A percentile compares a stretch with the other conserved stretches of the same genome.
phyloP scores from a whole-genome alignment of 1,140 invertebrate species.

The Tachypleus tridentatus region DNA sequence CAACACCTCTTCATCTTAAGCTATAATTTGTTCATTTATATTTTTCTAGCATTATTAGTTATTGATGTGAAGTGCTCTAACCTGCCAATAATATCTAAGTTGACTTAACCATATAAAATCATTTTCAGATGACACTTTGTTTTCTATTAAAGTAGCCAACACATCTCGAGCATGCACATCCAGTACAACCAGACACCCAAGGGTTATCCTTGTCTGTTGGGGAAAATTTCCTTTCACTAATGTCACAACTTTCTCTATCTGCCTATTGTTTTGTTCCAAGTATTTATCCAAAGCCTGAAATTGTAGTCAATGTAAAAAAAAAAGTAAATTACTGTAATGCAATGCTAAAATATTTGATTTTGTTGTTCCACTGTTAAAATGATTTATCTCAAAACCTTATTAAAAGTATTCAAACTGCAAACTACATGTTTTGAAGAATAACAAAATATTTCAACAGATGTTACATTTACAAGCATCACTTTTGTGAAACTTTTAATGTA shows the following conservation, averaged over 20 bases:
- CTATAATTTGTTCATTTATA: background rate
- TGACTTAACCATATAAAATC: slow-evolving; percentile 89
- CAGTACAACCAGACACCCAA: slow-evolving; percentile 75
- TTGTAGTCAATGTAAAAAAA: background rate
- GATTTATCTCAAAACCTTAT: no score
- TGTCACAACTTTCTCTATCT: slow-evolving; percentile 74
- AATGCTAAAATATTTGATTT: no score
- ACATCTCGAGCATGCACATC: slow-evolving; percentile 89
- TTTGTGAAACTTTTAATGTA: no score
- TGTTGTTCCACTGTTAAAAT: no score
- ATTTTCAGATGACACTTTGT: slow-evolving; percentile 50
- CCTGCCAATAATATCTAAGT: slow-evolving; percentile 89
- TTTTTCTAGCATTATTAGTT: slow-evolving; percentile 3
- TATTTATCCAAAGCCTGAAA: slow-evolving; percentile 40
- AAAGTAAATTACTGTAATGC: no score
- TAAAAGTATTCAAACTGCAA: no score
- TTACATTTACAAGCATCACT: no score
- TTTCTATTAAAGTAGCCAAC: slow-evolving; percentile 52
- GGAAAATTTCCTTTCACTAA: slow-evolving; percentile 75
- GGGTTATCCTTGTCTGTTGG: slow-evolving; percentile 74
- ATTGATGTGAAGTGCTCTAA: slow-evolving; percentile 31
- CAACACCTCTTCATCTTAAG: no score
- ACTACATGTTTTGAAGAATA: no score
- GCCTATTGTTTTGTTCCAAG: slow-evolving; percentile 43
- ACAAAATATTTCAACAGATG: no score